Base-by-base conservation (phyloP, 2,113 vertebrate species). In the Baryphthengus martii region DNA sequence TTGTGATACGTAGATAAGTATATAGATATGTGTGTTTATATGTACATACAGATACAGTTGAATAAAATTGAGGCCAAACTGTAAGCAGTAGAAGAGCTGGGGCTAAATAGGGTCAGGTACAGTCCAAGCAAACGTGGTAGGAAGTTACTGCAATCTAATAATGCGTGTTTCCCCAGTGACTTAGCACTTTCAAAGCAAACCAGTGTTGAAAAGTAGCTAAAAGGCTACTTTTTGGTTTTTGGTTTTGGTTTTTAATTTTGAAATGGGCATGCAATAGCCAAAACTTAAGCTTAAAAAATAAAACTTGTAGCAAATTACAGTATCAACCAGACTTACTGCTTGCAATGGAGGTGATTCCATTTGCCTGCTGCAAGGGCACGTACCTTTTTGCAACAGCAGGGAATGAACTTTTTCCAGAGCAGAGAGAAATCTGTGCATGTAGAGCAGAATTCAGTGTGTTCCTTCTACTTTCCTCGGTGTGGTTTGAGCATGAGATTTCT, bases 281-380 rank as follows among this genome's bases (percentile, higher is more conserved):
- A 89, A 85, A 20, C 14, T 40, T 31, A 28, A 28, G 8, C 14
- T 67, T 77, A 28, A 73, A 71, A 71, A 89, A 71, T 72, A 20
- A 5, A 76, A 79, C 6, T 44, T 86, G 18, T 59, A 74, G 26
- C 5, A 31, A 49, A 87, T 75, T 18, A 33, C 39, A 70, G 0
- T 23, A n/a, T 28, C 17, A 35, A 19, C 39, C n/a, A 47, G 37
- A 45, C 15, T n/a, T 62, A 35, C 31, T 35, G 13, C 49, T 70
- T 7, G 52, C 15, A 10, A 2, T 17, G 42, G 40, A 26, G 10
- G 13, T 0, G 3, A 16, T 33, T 39, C 40, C 2, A 4, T 52
- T 50, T 1, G 2, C 68, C 39, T 71, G 44, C 56, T 76, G 44
- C 75, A 58, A 81, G 70, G 44, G n/a, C 21, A 35, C 0, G 1